Evolutionary conservation across 1,140 invertebrate genomes (phyloP).

Genomic region (Bathynomus jamesi): DNA sequence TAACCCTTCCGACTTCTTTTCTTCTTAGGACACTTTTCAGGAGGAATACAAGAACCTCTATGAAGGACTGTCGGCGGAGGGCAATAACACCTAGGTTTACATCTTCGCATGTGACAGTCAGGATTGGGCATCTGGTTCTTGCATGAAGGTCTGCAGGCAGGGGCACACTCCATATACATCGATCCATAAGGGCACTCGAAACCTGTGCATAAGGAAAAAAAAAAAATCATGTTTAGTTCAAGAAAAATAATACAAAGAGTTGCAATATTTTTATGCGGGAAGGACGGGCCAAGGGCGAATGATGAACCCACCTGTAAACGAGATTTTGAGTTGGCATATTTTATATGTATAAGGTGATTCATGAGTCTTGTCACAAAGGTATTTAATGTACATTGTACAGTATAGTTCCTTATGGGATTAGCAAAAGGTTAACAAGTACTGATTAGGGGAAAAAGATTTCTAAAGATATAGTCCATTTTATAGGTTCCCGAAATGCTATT

Average conservation of each 20-base stretch:
- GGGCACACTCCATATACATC: constrained; percentile 31
- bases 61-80: constrained; percentile 62
- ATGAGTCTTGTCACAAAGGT: no score
- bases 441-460: no score
- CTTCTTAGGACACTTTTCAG: constrained; percentile 56
- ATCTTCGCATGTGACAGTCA: constrained; percentile 41
- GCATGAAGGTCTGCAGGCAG: constrained; percentile 31
- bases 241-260: not conserved
- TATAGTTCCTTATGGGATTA: no score
- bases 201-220: constrained; percentile 7
- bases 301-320: no score
- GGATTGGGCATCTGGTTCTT: constrained; percentile 29
- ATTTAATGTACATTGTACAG: no score
- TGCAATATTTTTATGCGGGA: no score
- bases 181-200: constrained; percentile 29
- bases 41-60: constrained; percentile 60
- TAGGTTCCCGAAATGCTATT: no score
- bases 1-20: not conserved
- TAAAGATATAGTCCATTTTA: no score
- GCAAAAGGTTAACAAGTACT: no score
- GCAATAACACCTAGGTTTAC: constrained; percentile 81
- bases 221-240: not conserved
- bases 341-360: no score
- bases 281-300: no score
- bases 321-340: no score